These are phyloP conservation scores for Platycnemis pennipes DNA, from an alignment of 2,888 invertebrate genomes.

Conservation along the genomic window DNA sequence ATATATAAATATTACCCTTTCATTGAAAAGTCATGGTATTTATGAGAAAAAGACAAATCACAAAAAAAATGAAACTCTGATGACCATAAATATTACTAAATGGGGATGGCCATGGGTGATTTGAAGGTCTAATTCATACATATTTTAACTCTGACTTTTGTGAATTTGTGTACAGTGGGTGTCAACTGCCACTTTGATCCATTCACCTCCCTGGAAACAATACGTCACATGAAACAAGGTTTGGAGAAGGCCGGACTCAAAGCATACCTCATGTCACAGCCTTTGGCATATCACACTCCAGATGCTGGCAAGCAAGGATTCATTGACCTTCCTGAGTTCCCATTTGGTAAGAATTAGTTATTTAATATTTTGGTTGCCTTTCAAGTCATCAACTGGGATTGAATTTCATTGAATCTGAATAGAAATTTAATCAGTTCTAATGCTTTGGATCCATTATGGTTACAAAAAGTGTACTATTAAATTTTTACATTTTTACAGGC, in stretches of 20 bases:
- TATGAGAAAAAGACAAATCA: too few relatives aligned
- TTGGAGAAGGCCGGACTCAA: conserved; percentile 75
- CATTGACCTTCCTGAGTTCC: conserved; percentile 78
- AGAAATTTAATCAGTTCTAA: too few relatives aligned
- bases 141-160: neutral
- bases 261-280: conserved; percentile 77
- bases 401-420: too few relatives aligned
- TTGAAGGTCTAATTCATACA: too few relatives aligned
- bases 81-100: too few relatives aligned
- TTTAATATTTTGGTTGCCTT: conserved; percentile 44
- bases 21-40: too few relatives aligned
- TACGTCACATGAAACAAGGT: conserved; percentile 77
- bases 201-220: conserved; percentile 75
- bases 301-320: conserved; percentile 78
- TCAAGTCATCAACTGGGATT: neutral
- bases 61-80: too few relatives aligned
- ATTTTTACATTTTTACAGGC: too few relatives aligned
- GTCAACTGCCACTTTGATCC: conserved; percentile 78
- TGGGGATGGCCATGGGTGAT: too few relatives aligned
- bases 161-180: conserved; percentile 75
- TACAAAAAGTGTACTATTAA: too few relatives aligned
- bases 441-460: too few relatives aligned
- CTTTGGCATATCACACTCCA: conserved; percentile 76
- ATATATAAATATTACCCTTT: too few relatives aligned
- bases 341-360: conserved; percentile 76